These are phyloP conservation scores for Nymphalis c-album DNA, from an alignment of 2,888 invertebrate genomes.

Conservation along the genomic window DNA sequence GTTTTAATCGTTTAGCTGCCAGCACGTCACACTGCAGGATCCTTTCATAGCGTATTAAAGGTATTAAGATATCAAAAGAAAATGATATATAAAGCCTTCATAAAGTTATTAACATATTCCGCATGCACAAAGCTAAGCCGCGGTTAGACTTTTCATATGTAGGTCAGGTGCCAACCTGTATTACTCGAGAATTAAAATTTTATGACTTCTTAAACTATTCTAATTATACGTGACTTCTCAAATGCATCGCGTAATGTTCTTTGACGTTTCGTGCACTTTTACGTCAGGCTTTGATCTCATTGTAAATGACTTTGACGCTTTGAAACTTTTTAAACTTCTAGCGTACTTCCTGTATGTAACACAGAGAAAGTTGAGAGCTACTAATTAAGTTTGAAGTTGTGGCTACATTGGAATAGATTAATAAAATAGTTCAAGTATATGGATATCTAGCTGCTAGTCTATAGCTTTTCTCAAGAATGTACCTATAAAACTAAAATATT, in stretches of 20 bases:
- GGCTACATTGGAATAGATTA: not conserved
- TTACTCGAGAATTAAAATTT: not conserved
- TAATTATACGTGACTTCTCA: not conserved
- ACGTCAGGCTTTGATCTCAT: not conserved
- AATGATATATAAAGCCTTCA: not conserved
- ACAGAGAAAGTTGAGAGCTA: not conserved
- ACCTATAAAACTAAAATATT: too few species aligned
- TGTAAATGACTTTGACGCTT: not conserved
- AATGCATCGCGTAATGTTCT: not conserved
- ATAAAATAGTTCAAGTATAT: too few species aligned
- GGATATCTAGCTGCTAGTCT: too few species aligned
- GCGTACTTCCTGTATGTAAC: constrained; percentile 6
- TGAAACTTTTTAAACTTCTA: constrained; percentile 7
- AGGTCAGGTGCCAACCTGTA: not conserved
- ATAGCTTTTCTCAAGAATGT: too few species aligned
- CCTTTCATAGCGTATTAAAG: not conserved
- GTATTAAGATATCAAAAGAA: not conserved
- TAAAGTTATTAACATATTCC: constrained; percentile 1
- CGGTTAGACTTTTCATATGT: not conserved
- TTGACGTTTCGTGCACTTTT: not conserved
- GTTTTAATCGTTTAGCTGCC: too few species aligned
- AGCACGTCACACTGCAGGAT: too few species aligned
- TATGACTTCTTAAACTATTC: constrained; percentile 5
- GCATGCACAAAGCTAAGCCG: not conserved
- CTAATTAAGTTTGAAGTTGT: not conserved